A percentile compares a stretch with the other conserved stretches of the same genome.
Conservation (phyloP, 1,140 invertebrate genomes). For the Meloidogyne floridensis region DNA sequence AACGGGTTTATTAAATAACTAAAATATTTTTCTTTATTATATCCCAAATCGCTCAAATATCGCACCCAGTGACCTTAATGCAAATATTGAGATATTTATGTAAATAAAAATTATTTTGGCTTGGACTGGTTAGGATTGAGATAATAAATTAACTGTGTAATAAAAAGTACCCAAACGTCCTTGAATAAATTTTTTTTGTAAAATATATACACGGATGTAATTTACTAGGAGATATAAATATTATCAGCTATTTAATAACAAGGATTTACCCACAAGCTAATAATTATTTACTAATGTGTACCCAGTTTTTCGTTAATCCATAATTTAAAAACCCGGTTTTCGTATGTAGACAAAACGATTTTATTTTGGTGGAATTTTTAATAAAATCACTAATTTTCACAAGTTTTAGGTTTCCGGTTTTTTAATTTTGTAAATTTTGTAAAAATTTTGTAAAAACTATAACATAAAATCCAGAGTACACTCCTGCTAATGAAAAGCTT, state of each 20-base stretch:
- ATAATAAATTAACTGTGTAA: background rate
- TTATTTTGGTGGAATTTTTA: too few species aligned
- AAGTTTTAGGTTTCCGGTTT: too few species aligned
- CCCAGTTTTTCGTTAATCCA: too few species aligned
- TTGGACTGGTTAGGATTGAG: background rate
- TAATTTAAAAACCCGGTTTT: too few species aligned
- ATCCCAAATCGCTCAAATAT: background rate
- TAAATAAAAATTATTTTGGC: background rate
- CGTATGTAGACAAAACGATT: too few species aligned
- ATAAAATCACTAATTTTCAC: too few species aligned
- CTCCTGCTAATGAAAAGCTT: too few species aligned
- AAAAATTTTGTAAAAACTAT: too few species aligned
- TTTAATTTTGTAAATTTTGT: too few species aligned
- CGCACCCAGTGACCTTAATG: constrained; percentile 1
- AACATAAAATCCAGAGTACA: too few species aligned
- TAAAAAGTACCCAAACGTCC: constrained; percentile 7
- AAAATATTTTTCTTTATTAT: background rate
- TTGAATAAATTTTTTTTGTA: background rate
- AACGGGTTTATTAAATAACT: background rate
- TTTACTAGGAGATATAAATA: background rate
- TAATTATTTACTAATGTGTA: background rate
- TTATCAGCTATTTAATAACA: too few species aligned
- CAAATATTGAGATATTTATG: background rate
- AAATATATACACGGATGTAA: background rate
- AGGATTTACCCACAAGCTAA: background rate